phyloP scores from a whole-genome alignment of 2,797 vertebrate genomes.

The Alauda arvensis region DNA sequence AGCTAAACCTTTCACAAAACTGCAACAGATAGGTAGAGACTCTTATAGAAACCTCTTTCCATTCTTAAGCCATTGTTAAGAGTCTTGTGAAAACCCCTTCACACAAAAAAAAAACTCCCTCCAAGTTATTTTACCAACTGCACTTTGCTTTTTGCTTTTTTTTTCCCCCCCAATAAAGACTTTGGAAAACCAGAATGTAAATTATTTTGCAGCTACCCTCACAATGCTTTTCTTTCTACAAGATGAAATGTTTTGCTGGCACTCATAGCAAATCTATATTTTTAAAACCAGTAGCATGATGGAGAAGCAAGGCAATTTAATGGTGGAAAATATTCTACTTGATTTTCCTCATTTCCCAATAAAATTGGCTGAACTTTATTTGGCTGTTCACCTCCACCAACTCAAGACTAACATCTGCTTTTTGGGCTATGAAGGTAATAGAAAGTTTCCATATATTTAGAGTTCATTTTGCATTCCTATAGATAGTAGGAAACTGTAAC shows the following conservation, averaged over 20 bases:
- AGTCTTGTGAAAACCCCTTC: not conserved
- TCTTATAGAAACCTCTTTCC: not conserved
- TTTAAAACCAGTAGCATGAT: slow-evolving; percentile 32
- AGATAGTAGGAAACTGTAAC: not conserved
- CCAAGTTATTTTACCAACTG: not conserved
- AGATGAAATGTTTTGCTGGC: slow-evolving; percentile 5
- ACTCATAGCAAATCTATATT: slow-evolving; percentile 22
- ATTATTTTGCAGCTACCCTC: slow-evolving; percentile 26
- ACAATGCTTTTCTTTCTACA: not conserved
- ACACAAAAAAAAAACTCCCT: not conserved
- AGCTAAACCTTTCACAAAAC: not conserved
- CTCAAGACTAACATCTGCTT: slow-evolving; percentile 56
- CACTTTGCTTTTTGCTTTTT: not conserved
- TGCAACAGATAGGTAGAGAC: not conserved
- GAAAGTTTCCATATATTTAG: slow-evolving; percentile 46
- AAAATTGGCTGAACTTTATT: slow-evolving; percentile 60
- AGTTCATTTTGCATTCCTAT: slow-evolving; percentile 5
- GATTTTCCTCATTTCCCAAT: slow-evolving; percentile 54
- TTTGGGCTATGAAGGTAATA: slow-evolving; percentile 30
- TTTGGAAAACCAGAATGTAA: not conserved
- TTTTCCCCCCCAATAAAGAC: not conserved
- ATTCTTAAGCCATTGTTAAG: not conserved
- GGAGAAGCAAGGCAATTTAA: slow-evolving; percentile 29
- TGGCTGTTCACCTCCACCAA: slow-evolving; percentile 47
- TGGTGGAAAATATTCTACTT: slow-evolving; percentile 39